phyloP scores from a whole-genome alignment of 1,140 invertebrate genomes.

The Bombus confusus region DNA sequence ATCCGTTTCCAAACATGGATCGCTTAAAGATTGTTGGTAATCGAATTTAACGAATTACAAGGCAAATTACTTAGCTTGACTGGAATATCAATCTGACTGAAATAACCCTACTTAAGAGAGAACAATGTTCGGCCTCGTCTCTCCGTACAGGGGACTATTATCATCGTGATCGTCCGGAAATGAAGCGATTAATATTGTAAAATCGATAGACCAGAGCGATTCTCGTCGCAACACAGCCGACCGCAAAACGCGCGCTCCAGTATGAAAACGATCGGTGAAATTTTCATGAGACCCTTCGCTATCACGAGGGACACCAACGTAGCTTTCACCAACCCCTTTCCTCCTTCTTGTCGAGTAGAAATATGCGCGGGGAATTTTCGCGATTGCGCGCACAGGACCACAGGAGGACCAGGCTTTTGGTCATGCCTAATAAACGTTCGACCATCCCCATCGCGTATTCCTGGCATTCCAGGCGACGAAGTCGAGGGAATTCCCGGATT shows the following conservation, averaged over 20 bases:
- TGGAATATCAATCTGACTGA: no score
- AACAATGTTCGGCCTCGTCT: no score
- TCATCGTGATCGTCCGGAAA: neutral
- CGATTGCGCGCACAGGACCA: neutral
- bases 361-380: conserved; percentile 23
- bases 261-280: conserved; percentile 57
- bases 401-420: conserved; percentile 13
- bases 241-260: conserved; percentile 11
- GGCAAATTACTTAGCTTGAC: no score
- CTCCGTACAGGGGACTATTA: no score
- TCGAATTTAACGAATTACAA: no score
- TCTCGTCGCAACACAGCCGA: neutral
- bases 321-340: neutral
- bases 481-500: conserved; percentile 54
- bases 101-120: no score
- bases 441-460: conserved; percentile 49
- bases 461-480: conserved; percentile 43
- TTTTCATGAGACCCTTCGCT: conserved; percentile 37
- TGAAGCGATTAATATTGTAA: conserved; percentile 38
- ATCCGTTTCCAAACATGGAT: no score
- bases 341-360: neutral
- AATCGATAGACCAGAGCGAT: neutral
- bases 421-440: conserved; percentile 62
- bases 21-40: no score
- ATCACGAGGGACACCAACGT: neutral